Percentiles rank a stretch among this genome's conserved stretches.
Evolutionary conservation across 2,113 vertebrate species (phyloP).

Genomic region (Cynoglossus semilaevis): DNA sequence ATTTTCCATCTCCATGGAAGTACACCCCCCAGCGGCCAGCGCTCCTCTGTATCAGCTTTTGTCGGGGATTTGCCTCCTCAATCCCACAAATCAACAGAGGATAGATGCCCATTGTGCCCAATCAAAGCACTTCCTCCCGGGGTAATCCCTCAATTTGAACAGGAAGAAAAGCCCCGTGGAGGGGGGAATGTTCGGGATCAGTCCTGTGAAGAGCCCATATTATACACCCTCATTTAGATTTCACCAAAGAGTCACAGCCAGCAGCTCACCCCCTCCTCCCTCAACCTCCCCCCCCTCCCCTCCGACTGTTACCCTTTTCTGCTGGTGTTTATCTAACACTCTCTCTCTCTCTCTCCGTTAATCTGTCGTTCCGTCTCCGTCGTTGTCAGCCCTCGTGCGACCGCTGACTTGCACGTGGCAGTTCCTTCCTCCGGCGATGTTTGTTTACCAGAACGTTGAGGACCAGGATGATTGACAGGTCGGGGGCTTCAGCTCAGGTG

Average conservation of each 20-base stretch:
- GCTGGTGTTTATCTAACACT: conserved; percentile 1
- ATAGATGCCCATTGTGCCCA: conserved; percentile 79
- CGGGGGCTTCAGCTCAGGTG: conserved; percentile 37
- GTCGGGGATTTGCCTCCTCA: conserved; percentile 75
- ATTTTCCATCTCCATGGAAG: conserved; percentile 40
- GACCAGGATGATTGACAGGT: conserved; percentile 66
- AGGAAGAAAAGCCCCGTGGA: conserved; percentile 76
- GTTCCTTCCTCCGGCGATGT: conserved; percentile 35
- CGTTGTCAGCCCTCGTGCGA: conserved; percentile 48
- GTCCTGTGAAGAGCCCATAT: conserved; percentile 71
- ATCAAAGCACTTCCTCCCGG: conserved; percentile 79
- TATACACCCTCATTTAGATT: conserved; percentile 73
- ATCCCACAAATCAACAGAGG: conserved; percentile 80
- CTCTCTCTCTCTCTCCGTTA: conserved; percentile 52
- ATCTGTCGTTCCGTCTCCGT: conserved; percentile 54
- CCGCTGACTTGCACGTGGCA: conserved; percentile 55
- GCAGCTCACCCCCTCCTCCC: conserved; percentile 34
- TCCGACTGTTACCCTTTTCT: conserved; percentile 40
- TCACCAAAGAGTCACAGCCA: conserved; percentile 63
- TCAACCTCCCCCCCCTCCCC: conserved; percentile 31
- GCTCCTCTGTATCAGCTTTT: conserved; percentile 67
- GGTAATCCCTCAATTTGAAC: conserved; percentile 78
- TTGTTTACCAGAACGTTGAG: conserved; percentile 46
- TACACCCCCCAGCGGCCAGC: conserved; percentile 38
- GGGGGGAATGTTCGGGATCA: conserved; percentile 71